These are phyloP conservation scores for Bacillus rossius DNA, from an alignment of 1,140 invertebrate species.

Conservation along the genomic window DNA sequence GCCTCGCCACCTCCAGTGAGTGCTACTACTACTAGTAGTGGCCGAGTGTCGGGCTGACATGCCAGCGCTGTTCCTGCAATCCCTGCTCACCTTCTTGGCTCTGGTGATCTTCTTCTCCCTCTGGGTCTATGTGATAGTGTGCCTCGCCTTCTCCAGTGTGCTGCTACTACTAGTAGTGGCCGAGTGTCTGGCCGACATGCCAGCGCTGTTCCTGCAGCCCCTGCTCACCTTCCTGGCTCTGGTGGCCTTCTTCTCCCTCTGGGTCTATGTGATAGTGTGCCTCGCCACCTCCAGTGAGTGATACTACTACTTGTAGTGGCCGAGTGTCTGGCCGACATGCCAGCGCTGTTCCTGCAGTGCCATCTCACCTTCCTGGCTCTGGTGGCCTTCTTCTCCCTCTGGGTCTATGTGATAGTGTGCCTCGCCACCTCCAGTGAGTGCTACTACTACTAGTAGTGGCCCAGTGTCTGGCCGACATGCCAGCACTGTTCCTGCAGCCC, in stretches of 20 bases:
- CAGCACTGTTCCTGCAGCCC: constrained; percentile 82
- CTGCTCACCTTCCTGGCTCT: constrained; percentile 77
- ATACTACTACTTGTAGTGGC: too few relatives aligned
- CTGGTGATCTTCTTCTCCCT: constrained; percentile 74
- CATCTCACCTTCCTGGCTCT: constrained; percentile 77
- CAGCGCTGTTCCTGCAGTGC: constrained; percentile 82
- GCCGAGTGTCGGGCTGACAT: too few relatives aligned
- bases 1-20: constrained; percentile 65
- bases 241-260: constrained; percentile 74
- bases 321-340: too few relatives aligned
- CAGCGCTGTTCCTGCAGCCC: constrained; percentile 82
- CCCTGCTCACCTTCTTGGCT: constrained; percentile 76
- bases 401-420: constrained; percentile 71
- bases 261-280: constrained; percentile 71
- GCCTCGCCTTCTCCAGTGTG: constrained; percentile 62
- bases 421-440: constrained; percentile 64
- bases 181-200: too few relatives aligned
- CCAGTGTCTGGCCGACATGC: too few relatives aligned
- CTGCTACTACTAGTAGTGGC: too few relatives aligned
- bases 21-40: too few relatives aligned
- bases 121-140: constrained; percentile 76
- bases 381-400: constrained; percentile 74
- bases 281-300: constrained; percentile 64
- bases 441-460: too few relatives aligned
- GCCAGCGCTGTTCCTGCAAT: constrained; percentile 82